Evolutionary conservation across 2,888 invertebrate genomes (phyloP).

Genomic region (Ditula angustiorana): DNA sequence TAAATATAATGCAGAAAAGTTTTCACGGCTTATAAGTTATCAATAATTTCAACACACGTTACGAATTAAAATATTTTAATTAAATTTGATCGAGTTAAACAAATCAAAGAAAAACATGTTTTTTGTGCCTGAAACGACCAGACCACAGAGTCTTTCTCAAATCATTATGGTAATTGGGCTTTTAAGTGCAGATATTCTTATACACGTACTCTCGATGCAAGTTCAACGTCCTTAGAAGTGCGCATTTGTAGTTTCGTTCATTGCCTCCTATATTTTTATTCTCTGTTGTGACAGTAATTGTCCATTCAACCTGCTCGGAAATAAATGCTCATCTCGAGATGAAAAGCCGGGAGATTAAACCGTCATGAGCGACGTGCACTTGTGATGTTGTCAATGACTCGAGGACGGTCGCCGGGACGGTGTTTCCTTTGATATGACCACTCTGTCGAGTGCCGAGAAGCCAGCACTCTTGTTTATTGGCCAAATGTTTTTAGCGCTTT

Average conservation of each 20-base stretch:
- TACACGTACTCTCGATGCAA: constrained; percentile 1
- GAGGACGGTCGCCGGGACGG: background rate
- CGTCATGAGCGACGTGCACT: constrained; percentile 6
- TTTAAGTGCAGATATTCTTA: background rate
- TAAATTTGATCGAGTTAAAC: background rate
- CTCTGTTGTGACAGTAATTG: constrained; percentile 30
- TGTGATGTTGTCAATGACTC: constrained; percentile 4
- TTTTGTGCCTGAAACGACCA: background rate
- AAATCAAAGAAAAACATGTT: background rate
- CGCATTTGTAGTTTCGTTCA: constrained; percentile 21
- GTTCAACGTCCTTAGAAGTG: constrained; percentile 16
- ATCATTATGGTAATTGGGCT: background rate
- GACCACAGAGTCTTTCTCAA: background rate
- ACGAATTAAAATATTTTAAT: background rate
- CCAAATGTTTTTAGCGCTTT: background rate
- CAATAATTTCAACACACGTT: background rate
- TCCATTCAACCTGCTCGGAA: constrained; percentile 30
- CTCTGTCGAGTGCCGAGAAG: background rate
- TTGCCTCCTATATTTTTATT: constrained; percentile 29
- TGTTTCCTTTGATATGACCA: constrained; percentile 16
- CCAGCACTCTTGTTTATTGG: background rate
- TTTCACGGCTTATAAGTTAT: background rate
- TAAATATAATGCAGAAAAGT: background rate
- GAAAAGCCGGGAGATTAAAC: constrained; percentile 14
- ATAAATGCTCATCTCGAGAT: constrained; percentile 20